Percentiles rank a stretch among this genome's conserved stretches.
Evolutionary conservation across 2,888 invertebrate species (phyloP).

Genomic region (Aromia moschata): DNA sequence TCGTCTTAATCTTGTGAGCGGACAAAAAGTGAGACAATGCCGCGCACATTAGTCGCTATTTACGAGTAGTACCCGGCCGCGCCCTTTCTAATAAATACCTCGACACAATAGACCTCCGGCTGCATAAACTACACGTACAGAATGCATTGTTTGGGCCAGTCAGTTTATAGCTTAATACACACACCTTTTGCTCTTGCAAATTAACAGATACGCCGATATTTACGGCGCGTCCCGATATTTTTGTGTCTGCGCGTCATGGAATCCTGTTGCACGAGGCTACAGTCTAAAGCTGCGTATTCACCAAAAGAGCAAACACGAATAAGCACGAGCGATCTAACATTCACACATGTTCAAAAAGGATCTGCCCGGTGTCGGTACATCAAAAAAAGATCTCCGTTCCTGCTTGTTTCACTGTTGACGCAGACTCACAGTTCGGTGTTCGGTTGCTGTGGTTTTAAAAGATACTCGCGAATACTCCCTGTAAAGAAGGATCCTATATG

Average conservation of each 20-base stretch:
- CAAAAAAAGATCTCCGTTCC: too few relatives aligned
- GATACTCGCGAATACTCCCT: too few relatives aligned
- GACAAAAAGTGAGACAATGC: constrained; percentile 58
- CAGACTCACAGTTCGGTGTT: too few relatives aligned
- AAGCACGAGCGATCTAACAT: too few relatives aligned
- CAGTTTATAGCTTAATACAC: constrained; percentile 41
- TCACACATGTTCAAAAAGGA: too few relatives aligned
- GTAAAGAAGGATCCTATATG: too few relatives aligned
- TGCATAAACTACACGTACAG: constrained; percentile 35
- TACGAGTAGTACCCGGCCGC: constrained; percentile 54
- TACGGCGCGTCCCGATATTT: background rate
- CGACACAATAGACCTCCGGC: constrained; percentile 44
- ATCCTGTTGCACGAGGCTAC: background rate
- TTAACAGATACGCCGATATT: constrained; percentile 19
- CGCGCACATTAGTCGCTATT: constrained; percentile 57
- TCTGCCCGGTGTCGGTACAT: too few relatives aligned
- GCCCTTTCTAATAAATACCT: constrained; percentile 52
- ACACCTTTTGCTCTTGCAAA: constrained; percentile 26
- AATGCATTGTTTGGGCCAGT: constrained; percentile 37
- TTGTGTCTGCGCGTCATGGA: background rate
- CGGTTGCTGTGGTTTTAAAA: too few relatives aligned
- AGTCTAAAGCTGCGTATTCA: background rate
- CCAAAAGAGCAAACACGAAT: too few relatives aligned
- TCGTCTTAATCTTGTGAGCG: constrained; percentile 57
- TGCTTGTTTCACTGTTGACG: too few relatives aligned